A percentile compares a stretch with the other conserved stretches of the same genome.
phyloP scores from a whole-genome alignment of 1,140 invertebrate species.

The Drosophila varians region DNA sequence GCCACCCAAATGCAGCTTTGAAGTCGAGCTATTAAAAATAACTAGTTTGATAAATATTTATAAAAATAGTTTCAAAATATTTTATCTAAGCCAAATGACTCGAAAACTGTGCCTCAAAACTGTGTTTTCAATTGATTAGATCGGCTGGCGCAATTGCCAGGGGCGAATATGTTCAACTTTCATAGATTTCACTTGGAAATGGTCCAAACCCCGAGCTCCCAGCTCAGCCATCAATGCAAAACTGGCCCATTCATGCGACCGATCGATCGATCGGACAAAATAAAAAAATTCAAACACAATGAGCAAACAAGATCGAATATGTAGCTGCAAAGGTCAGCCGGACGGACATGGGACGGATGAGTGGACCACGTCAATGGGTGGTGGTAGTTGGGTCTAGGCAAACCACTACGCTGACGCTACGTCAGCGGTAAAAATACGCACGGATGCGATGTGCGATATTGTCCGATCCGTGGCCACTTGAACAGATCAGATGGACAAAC shows the following conservation, averaged over 20 bases:
- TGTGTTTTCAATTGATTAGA: slow-evolving; percentile 14
- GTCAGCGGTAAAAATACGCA: slow-evolving; percentile 55
- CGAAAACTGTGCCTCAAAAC: slow-evolving; percentile 35
- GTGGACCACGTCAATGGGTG: slow-evolving; percentile 56
- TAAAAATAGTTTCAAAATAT: slow-evolving; percentile 17
- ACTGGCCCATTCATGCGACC: slow-evolving; percentile 50
- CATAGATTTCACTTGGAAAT: slow-evolving; percentile 82
- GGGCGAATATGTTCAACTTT: slow-evolving; percentile 56
- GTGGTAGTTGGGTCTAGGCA: slow-evolving; percentile 78
- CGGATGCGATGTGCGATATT: slow-evolving; percentile 9
- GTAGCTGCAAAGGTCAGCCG: slow-evolving; percentile 62
- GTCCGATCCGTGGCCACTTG: background rate
- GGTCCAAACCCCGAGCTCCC: slow-evolving; percentile 59
- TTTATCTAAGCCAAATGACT: slow-evolving; percentile 2
- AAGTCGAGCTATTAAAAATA: slow-evolving; percentile 8
- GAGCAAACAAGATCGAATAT: slow-evolving; percentile 65
- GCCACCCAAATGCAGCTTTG: background rate
- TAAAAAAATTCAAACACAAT: slow-evolving; percentile 9
- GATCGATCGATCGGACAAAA: slow-evolving; percentile 17
- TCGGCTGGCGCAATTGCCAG: slow-evolving; percentile 38
- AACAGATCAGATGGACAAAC: slow-evolving; percentile 8
- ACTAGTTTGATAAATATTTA: slow-evolving; percentile 37
- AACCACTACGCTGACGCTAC: slow-evolving; percentile 57
- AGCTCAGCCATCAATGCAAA: slow-evolving; percentile 53
- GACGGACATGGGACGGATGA: slow-evolving; percentile 32